A percentile compares a stretch with the other conserved stretches of the same genome.
Conservation (phyloP, 2,888 invertebrate species). For the Belgica antarctica region DNA sequence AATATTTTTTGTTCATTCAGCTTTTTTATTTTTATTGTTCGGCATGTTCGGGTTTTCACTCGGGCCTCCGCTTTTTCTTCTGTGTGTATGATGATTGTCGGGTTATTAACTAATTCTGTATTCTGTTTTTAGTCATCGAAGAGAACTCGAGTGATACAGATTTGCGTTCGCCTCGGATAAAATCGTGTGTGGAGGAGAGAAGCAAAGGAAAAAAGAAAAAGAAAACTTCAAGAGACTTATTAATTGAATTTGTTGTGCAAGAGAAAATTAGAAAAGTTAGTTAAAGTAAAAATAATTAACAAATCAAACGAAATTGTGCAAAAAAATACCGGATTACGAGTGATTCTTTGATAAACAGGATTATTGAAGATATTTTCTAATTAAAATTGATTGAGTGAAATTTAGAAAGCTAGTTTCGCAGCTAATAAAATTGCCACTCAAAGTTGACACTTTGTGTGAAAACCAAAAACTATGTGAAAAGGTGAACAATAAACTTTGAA, state of each 20-base stretch:
- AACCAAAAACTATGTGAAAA: too few species aligned
- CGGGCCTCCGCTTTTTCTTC: constrained; percentile 28
- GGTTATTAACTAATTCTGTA: constrained; percentile 44
- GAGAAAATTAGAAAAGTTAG: too few species aligned
- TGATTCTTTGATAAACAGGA: too few species aligned
- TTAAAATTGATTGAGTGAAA: too few species aligned
- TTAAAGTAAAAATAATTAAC: too few species aligned
- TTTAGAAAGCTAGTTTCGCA: too few species aligned
- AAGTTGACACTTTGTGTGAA: too few species aligned
- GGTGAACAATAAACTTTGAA: not conserved
- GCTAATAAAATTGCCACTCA: too few species aligned
- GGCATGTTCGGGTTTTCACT: constrained; percentile 42
- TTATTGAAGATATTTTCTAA: too few species aligned
- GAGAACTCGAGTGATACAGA: constrained; percentile 42
- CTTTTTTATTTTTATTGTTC: constrained; percentile 42
- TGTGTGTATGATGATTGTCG: constrained; percentile 40
- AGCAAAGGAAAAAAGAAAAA: not conserved
- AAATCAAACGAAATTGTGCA: too few species aligned
- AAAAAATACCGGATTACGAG: too few species aligned
- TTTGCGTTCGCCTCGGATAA: constrained; percentile 11
- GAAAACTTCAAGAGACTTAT: not conserved
- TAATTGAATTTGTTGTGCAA: constrained; percentile 1
- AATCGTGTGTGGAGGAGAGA: constrained; percentile 24
- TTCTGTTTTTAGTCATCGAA: constrained; percentile 43
- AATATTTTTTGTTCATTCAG: constrained; percentile 39